These are phyloP conservation scores for Pseudoips prasinana DNA, from an alignment of 2,888 invertebrate species.

Conservation along the genomic window DNA sequence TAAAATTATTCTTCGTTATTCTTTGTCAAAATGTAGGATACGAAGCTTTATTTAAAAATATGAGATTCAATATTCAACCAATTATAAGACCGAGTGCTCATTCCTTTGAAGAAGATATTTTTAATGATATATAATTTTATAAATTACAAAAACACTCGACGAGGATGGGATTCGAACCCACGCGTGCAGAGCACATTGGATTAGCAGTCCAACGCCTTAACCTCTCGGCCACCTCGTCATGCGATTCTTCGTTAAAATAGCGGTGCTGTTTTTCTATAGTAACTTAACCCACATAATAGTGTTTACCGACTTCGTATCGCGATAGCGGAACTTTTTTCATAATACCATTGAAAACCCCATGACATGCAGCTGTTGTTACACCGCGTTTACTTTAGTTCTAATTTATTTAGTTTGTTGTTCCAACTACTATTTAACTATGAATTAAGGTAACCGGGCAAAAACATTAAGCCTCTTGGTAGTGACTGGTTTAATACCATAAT, in stretches of 20 bases:
- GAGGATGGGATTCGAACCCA: constrained; percentile 92
- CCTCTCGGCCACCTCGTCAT: constrained; percentile 92
- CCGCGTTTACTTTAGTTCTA: constrained; percentile 14
- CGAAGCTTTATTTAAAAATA: constrained; percentile 12
- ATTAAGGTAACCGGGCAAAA: constrained; percentile 13
- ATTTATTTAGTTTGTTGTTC: constrained; percentile 36
- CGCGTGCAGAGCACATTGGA: constrained; percentile 93
- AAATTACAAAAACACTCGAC: constrained; percentile 61
- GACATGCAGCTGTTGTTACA: constrained; percentile 36
- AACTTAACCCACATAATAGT: constrained; percentile 5
- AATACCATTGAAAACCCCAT: constrained; percentile 33
- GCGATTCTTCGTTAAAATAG: constrained; percentile 3
- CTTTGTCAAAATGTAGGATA: constrained; percentile 18
- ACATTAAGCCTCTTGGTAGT: not conserved
- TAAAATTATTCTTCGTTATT: not conserved
- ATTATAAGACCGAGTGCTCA: too few relatives aligned
- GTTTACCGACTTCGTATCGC: constrained; percentile 21
- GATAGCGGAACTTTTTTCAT: constrained; percentile 27
- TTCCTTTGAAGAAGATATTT: too few relatives aligned
- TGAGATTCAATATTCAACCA: too few relatives aligned
- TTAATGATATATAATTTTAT: constrained; percentile 1
- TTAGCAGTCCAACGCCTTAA: constrained; percentile 94
- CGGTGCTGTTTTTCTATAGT: constrained; percentile 5
- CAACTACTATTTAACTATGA: constrained; percentile 23
- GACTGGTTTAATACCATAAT: not conserved